Evolutionary conservation across 2,888 invertebrate species (phyloP).

Genomic region (Nephrotoma guestfalica): DNA sequence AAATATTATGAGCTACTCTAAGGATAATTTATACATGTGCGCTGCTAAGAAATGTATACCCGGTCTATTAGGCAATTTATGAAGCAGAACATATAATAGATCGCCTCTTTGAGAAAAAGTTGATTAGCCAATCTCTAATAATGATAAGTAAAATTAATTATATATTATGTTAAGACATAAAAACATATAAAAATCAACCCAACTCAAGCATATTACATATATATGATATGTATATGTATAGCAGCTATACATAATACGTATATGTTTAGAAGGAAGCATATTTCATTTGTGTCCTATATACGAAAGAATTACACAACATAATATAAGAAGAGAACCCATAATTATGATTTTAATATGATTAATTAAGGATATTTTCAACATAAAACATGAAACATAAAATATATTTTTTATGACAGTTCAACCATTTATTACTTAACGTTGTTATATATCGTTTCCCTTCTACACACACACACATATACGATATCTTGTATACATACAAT

Average conservation of each 20-base stretch:
- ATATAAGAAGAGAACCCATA: not conserved
- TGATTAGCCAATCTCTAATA: not conserved
- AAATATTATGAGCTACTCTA: not conserved
- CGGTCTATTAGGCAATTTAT: not conserved
- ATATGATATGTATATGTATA: not conserved
- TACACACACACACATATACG: not conserved
- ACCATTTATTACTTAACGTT: not conserved
- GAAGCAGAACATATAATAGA: not conserved
- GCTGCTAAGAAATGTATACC: too few relatives aligned
- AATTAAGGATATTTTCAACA: not conserved
- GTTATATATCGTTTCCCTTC: too few relatives aligned
- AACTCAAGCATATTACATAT: not conserved
- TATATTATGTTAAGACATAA: not conserved
- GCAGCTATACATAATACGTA: not conserved
- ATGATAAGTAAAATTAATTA: not conserved
- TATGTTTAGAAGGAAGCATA: not conserved
- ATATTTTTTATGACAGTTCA: not conserved
- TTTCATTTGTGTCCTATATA: not conserved
- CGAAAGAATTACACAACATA: not conserved
- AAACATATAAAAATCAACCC: not conserved
- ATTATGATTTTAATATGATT: not conserved
- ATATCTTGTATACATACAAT: not conserved
- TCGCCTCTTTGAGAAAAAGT: not conserved
- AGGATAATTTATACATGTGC: too few relatives aligned
- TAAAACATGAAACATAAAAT: not conserved